These are phyloP conservation scores for Schizothorax lantsangensis DNA, from an alignment of 2,797 vertebrate genomes.

Conservation along the genomic window DNA sequence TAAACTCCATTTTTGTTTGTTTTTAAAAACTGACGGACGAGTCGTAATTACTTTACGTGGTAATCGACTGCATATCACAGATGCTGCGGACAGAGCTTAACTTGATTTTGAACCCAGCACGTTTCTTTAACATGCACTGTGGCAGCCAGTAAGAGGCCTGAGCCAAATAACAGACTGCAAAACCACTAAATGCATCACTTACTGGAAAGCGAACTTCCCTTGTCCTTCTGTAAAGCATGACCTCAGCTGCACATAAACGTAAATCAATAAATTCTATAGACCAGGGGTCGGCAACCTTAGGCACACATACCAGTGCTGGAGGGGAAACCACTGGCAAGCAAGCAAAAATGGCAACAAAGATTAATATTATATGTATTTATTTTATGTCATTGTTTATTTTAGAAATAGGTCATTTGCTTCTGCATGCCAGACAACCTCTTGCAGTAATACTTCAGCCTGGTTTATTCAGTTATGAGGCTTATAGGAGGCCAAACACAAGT, in stretches of 20 bases:
- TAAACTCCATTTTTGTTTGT: background rate
- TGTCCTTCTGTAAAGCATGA: conserved; percentile 37
- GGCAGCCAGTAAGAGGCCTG: background rate
- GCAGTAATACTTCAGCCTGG: background rate
- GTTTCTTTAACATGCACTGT: conserved; percentile 18
- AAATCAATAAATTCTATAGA: conserved; percentile 23
- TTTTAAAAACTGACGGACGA: background rate
- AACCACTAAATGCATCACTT: conserved; percentile 28
- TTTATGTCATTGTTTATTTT: background rate
- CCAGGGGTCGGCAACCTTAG: background rate
- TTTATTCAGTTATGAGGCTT: background rate
- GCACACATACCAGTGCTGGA: background rate
- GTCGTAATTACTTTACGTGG: background rate
- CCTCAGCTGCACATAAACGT: conserved; percentile 8
- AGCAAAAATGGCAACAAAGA: background rate
- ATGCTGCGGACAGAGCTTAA: conserved; percentile 14
- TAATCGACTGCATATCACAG: conserved; percentile 2
- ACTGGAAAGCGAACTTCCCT: conserved; percentile 31
- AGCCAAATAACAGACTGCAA: conserved; percentile 37
- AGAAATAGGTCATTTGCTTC: background rate
- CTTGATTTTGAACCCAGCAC: background rate
- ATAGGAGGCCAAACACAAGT: background rate
- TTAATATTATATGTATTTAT: background rate
- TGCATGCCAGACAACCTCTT: background rate
- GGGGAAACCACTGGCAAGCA: background rate